These are phyloP conservation scores for Orthosia gothica DNA, from an alignment of 2,888 invertebrate species.

Conservation along the genomic window DNA sequence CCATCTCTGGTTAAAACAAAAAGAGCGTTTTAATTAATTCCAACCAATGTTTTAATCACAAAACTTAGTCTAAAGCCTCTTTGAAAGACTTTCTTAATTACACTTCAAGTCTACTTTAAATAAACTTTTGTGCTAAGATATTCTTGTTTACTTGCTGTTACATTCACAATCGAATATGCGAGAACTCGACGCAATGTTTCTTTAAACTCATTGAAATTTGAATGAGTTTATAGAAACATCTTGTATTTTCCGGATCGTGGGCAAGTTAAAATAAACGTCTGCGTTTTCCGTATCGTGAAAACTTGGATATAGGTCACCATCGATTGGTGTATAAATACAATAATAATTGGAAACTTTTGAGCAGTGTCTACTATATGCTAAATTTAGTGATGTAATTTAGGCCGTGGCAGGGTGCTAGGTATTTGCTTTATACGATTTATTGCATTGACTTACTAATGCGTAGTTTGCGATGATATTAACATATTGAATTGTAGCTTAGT, in stretches of 20 bases:
- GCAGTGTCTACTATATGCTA: not conserved
- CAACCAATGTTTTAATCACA: constrained; percentile 7
- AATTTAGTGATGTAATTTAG: constrained; percentile 5
- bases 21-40: not conserved
- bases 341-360: not conserved
- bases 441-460: not conserved
- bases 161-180: not conserved
- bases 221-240: constrained; percentile 5
- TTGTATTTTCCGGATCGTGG: not conserved
- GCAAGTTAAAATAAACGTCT: constrained; percentile 3
- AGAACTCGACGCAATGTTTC: too few species aligned
- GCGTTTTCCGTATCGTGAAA: not conserved
- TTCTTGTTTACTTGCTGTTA: constrained; percentile 9
- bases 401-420: fast-evolving
- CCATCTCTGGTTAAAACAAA: not conserved
- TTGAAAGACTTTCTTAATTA: constrained; percentile 6
- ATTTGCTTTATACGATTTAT: not conserved
- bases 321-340: constrained; percentile 46
- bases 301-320: constrained; percentile 44
- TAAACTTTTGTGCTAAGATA: constrained; percentile 11
- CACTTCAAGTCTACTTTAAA: constrained; percentile 18
- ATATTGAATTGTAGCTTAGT: too few species aligned
- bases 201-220: constrained; percentile 3
- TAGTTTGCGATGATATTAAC: too few species aligned
- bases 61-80: constrained; percentile 17